A percentile compares a stretch with the other conserved stretches of the same genome.
phyloP scores from a whole-genome alignment of 2,888 invertebrate genomes.

The Tuberolachnus salignus region DNA sequence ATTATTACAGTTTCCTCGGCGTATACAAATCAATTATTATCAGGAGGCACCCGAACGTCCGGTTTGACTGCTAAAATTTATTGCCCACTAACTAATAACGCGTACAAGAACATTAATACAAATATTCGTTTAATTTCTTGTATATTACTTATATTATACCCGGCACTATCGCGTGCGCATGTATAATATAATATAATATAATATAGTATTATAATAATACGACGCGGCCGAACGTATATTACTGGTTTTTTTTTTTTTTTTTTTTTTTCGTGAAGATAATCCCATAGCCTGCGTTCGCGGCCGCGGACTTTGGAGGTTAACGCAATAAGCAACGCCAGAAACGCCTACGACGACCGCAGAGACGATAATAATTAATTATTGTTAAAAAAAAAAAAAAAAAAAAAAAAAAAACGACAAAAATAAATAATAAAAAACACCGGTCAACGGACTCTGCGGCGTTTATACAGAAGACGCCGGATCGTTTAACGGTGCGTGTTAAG shows the following conservation, averaged over 20 bases:
- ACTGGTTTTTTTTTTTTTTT: too few species aligned
- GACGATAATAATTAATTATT: slow-evolving; percentile 49
- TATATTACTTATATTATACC: not conserved
- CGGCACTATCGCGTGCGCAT: too few species aligned
- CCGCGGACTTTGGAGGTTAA: slow-evolving; percentile 39
- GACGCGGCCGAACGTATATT: slow-evolving; percentile 6
- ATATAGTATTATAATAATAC: too few species aligned
- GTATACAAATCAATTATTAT: slow-evolving; percentile 46
- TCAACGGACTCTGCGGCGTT: slow-evolving; percentile 27
- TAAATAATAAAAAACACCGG: too few species aligned
- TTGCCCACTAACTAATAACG: slow-evolving; percentile 42
- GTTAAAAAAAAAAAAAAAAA: not conserved
- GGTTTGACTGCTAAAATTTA: slow-evolving; percentile 48
- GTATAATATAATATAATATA: too few species aligned
- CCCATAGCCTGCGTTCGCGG: slow-evolving; percentile 19
- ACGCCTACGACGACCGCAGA: slow-evolving; percentile 46
- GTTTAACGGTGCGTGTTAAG: not conserved
- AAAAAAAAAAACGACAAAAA: slow-evolving; percentile 3
- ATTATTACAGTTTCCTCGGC: slow-evolving; percentile 15
- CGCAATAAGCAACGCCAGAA: slow-evolving; percentile 34
- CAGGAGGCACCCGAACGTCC: slow-evolving; percentile 44
- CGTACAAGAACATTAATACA: slow-evolving; percentile 41
- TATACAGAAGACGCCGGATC: not conserved
- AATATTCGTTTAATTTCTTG: slow-evolving; percentile 52
- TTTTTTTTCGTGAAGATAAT: slow-evolving; percentile 24